Base-by-base conservation (phyloP, 53 echinoderm and acorn worm genomes). In the Temnopleurus reevesii region DNA sequence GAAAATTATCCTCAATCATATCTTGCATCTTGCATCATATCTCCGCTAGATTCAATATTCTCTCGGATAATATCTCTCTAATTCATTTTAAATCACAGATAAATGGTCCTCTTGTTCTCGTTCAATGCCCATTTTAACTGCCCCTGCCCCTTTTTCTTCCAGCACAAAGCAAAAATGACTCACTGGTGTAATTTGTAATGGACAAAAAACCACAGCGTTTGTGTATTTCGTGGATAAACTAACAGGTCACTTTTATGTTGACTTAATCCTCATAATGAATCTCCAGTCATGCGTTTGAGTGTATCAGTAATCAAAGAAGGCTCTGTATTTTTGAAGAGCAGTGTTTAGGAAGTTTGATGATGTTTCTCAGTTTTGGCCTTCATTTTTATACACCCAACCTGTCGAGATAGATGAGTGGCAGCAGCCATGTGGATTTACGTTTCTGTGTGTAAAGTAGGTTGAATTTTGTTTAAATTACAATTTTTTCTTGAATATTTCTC, bases 241-340 rank as follows among this genome's bases (percentile, higher is more conserved):
- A 71, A 71, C 71, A 4, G 71, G 71, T 71, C 71, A 71, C 36
- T 71, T 71, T 71, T 38, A n/a, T 71, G 21, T 71, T 71, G 41
- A 71, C 71, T 71, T 41, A 71, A 3, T 38, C 71, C 71, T 38
- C 41, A 71, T 71, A 38, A 71, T 4, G 4, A 33, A n/a, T 71
- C 30, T 31, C 25, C 10, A 23, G 26, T 28, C 58, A 58, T 55
- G 2, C 35, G 35, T 28, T 56, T 59, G 65, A 34, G 33, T 65
- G 2, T 35, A 36, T 18, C 65, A 18, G 36, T 65, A 36, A n/a
- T n/a, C n/a, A n/a, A n/a, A n/a, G 28, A 33, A 13, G 1, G 63
- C 15, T 30, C 30, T 29, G 33, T 33, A 55, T 21, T 23, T 57
- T 8, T 25, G 33, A 61, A 61, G 6, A 13, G 19, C 38, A 38